These are phyloP conservation scores for Tonatia bakeri DNA, from an alignment of 2,113 vertebrate genomes.

Conservation along the genomic window DNA sequence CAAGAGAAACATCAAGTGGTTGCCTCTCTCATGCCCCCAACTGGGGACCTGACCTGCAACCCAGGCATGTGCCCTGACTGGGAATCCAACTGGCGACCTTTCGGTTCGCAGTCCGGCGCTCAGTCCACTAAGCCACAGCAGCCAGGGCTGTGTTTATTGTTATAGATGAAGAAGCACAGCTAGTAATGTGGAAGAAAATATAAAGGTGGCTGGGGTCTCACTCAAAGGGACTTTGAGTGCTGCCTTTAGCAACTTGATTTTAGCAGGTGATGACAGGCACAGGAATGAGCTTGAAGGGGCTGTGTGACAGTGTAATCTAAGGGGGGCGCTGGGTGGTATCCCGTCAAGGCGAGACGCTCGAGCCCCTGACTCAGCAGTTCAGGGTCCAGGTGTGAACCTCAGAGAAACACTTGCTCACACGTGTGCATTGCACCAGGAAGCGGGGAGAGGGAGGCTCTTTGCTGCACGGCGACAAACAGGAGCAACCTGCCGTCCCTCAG, in stretches of 20 bases:
- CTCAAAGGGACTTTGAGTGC: neutral
- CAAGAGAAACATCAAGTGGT: too few species aligned
- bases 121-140: too few species aligned
- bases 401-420: neutral
- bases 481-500: neutral
- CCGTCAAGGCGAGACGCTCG: neutral
- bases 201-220: neutral
- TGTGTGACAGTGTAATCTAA: neutral
- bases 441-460: neutral
- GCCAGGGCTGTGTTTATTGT: neutral
- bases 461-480: neutral
- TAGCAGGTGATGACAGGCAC: neutral
- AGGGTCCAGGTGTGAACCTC: neutral
- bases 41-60: too few species aligned
- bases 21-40: too few species aligned
- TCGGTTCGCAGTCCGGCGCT: too few species aligned
- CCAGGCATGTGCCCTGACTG: too few species aligned
- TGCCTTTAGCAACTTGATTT: fast-evolving
- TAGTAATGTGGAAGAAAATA: neutral
- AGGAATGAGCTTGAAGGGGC: neutral
- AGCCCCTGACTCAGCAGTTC: fast-evolving
- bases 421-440: neutral
- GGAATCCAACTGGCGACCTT: too few species aligned
- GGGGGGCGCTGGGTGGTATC: neutral
- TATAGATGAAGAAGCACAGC: neutral